These are phyloP conservation scores for Stegastes partitus DNA, from an alignment of 2,113 vertebrate genomes.

Conservation along the genomic window DNA sequence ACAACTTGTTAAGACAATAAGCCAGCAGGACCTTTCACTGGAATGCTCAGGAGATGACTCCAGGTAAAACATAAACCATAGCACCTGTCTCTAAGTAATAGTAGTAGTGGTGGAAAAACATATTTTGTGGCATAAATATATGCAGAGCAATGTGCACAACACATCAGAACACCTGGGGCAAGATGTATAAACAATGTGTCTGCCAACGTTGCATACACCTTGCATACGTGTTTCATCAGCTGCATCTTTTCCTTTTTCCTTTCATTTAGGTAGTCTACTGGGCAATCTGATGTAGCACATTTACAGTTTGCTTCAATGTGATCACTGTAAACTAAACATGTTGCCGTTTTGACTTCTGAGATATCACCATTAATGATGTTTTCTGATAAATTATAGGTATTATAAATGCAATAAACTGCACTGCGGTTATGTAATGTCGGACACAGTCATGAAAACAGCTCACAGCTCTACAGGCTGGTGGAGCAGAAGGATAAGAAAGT, in stretches of 20 bases:
- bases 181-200: not conserved
- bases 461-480: not conserved
- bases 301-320: too few relatives aligned
- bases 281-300: too few relatives aligned
- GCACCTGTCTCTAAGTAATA: too few relatives aligned
- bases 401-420: too few relatives aligned
- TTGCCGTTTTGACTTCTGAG: too few relatives aligned
- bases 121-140: not conserved
- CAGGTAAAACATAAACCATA: not conserved
- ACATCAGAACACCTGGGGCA: not conserved
- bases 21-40: too few relatives aligned
- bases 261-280: not conserved
- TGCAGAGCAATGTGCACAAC: not conserved
- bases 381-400: too few relatives aligned
- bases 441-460: not conserved
- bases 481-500: not conserved
- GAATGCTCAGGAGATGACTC: not conserved
- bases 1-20: not conserved
- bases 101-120: not conserved
- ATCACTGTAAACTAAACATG: too few relatives aligned
- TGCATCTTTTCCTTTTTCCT: not conserved
- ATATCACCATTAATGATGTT: too few relatives aligned
- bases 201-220: not conserved
- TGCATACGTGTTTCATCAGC: too few relatives aligned
- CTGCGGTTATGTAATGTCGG: too few relatives aligned